Conservation (phyloP, 2,113 vertebrate species). For the Fulmarus glacialis region DNA sequence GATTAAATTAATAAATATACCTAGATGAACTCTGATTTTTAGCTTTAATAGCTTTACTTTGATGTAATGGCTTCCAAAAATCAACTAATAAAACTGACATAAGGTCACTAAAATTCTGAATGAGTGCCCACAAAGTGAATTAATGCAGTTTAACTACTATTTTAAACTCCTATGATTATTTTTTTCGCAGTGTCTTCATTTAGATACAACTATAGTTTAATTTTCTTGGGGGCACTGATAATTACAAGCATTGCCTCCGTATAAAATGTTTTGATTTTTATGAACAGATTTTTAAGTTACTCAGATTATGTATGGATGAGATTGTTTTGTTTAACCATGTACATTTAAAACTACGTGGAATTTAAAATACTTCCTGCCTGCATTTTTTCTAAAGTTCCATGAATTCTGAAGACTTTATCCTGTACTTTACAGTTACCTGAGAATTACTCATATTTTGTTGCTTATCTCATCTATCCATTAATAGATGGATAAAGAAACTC, state of each 20-base stretch:
- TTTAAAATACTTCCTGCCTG: background rate
- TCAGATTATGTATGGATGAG: background rate
- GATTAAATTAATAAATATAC: background rate
- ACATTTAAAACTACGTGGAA: background rate
- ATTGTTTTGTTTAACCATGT: background rate
- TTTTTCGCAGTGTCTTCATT: background rate
- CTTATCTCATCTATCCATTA: background rate
- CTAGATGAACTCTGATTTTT: rapidly evolving
- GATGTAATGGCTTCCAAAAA: background rate
- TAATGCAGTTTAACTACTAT: background rate
- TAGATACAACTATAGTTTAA: background rate
- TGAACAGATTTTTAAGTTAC: background rate
- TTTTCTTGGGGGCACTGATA: background rate
- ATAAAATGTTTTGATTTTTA: background rate
- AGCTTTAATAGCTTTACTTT: background rate
- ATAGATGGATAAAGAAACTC: background rate
- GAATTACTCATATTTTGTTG: rapidly evolving
- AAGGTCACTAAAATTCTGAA: background rate
- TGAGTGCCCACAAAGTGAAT: background rate
- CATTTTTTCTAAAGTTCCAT: background rate
- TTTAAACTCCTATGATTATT: background rate
- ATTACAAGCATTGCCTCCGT: background rate
- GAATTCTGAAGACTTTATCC: background rate
- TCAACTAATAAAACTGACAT: background rate
- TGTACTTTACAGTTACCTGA: background rate